Conservation (phyloP, 2,888 invertebrate genomes). For the Cerastis rubricosa region DNA sequence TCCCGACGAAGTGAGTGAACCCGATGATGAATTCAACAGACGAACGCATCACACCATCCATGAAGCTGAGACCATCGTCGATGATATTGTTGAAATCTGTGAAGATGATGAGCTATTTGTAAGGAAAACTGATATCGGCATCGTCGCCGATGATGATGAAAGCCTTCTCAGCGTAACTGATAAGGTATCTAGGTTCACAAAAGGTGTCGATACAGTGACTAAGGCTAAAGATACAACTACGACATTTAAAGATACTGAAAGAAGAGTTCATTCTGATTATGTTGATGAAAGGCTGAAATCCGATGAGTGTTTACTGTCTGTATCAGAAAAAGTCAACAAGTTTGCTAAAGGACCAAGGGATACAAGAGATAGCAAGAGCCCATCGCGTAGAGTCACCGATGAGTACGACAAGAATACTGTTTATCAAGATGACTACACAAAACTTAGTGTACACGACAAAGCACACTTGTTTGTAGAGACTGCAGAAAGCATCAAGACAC, state of each 20-base stretch:
- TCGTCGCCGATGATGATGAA: slow-evolving; percentile 86
- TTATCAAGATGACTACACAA: slow-evolving; percentile 87
- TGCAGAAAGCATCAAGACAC: slow-evolving; percentile 89
- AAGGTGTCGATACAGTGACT: slow-evolving; percentile 79
- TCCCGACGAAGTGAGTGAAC: slow-evolving; percentile 94
- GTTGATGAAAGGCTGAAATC: slow-evolving; percentile 87
- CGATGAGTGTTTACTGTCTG: slow-evolving; percentile 92
- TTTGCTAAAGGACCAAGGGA: slow-evolving; percentile 89
- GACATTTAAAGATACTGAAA: slow-evolving; percentile 81
- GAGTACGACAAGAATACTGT: slow-evolving; percentile 90
- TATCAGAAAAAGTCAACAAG: slow-evolving; percentile 93
- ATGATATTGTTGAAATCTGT: slow-evolving; percentile 90
- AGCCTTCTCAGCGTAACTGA: slow-evolving; percentile 90
- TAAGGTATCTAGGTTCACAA: slow-evolving; percentile 89
- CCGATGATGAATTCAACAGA: slow-evolving; percentile 92
- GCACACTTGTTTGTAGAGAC: slow-evolving; percentile 92
- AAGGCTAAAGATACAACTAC: slow-evolving; percentile 78
- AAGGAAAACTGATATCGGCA: slow-evolving; percentile 79
- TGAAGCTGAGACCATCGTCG: slow-evolving; percentile 92
- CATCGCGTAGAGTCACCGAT: slow-evolving; percentile 83
- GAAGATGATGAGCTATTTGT: slow-evolving; percentile 89
- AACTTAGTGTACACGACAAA: slow-evolving; percentile 92
- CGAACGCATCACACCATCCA: slow-evolving; percentile 85
- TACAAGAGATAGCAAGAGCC: slow-evolving; percentile 82
- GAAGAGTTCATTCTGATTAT: slow-evolving; percentile 87